A percentile compares a stretch with the other conserved stretches of the same genome.
These are phyloP conservation scores for Xyrauchen texanus DNA, from an alignment of 2,113 vertebrate species.

Conservation along the genomic window DNA sequence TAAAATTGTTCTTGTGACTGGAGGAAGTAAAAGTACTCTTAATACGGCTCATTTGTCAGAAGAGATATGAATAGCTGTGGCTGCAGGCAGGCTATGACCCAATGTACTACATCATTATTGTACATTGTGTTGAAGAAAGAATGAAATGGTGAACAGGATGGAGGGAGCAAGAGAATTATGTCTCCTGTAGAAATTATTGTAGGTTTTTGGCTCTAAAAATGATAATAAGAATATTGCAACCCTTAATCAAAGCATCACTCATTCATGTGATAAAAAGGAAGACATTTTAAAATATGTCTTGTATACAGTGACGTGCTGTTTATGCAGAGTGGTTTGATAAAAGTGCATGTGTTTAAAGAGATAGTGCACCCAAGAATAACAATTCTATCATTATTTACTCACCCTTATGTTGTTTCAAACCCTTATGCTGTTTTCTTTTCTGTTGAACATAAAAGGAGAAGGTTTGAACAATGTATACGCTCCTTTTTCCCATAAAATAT, in stretches of 20 bases:
- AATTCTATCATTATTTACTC: too few species aligned
- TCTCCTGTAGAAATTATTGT: background rate
- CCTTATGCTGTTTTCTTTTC: too few species aligned
- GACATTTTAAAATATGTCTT: background rate
- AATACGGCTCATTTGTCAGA: slow-evolving; percentile 28
- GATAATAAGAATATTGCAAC: background rate
- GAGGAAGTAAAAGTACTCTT: slow-evolving; percentile 11
- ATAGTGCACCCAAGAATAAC: too few species aligned
- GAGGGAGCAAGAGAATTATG: background rate
- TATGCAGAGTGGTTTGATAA: background rate
- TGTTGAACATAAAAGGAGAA: too few species aligned
- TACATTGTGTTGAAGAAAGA: slow-evolving; percentile 1
- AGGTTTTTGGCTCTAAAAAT: background rate
- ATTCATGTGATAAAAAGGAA: background rate
- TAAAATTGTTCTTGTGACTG: slow-evolving; percentile 3
- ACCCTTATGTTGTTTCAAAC: too few species aligned
- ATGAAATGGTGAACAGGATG: background rate
- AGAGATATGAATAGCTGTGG: slow-evolving; percentile 30
- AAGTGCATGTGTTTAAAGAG: too few species aligned
- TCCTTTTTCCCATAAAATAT: too few species aligned
- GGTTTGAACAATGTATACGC: too few species aligned
- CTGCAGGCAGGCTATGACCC: slow-evolving; percentile 38
- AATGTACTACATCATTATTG: slow-evolving; percentile 22
- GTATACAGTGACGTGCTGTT: background rate
- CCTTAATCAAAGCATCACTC: background rate